Base-by-base conservation (phyloP, 2,888 invertebrate species). In the Azorinus chamasolen region DNA sequence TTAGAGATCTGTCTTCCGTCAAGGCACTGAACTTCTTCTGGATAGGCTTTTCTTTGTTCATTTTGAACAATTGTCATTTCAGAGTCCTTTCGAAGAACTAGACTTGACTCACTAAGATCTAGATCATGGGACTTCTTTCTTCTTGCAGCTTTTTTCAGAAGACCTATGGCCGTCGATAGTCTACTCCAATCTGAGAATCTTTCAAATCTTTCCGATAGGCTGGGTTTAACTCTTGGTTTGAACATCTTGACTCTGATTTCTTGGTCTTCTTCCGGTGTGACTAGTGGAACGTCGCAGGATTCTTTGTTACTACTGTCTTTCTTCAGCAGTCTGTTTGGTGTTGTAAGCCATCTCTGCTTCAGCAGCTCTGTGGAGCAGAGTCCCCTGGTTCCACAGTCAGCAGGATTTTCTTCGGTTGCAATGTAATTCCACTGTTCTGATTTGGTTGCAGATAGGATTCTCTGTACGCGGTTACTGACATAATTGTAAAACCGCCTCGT, bases 221-320 rank as follows among this genome's bases (percentile, higher is more conserved):
- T 14, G 6, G 8, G 16, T 12, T 14, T 16, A 12, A 54, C 54
- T 14, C 10, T 54, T 14, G 16, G 8, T 16, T 54, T 54, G 25
- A 16, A 20, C 10, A 16, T 22, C 37, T n/a, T n/a, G 18, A 39
- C 43, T 10, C 57, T 12, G 6, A 57, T 39, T 39, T 57, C 57
- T 12, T 32, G 32, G 41, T 57, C 57, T 18, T n/a, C 43, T 18
- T 16, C 20, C 20, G 57, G 57, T 18, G 10, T 39, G 8, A 57
- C 37, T 18, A 57, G 22, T 5, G 57, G 43, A 41, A 41, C n/a
- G n/a, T n/a, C n/a, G n/a, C n/a, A n/a, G n/a, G n/a, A n/a, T n/a
- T n/a, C n/a, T n/a, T n/a, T n/a, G n/a, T n/a, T 41, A 41, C 41
- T 41, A 14, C 8, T 14, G 14, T 41, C 41, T 12, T 8, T 41